Evolutionary conservation across 2,797 vertebrate genomes (phyloP).

Genomic region (Avahi laniger): DNA sequence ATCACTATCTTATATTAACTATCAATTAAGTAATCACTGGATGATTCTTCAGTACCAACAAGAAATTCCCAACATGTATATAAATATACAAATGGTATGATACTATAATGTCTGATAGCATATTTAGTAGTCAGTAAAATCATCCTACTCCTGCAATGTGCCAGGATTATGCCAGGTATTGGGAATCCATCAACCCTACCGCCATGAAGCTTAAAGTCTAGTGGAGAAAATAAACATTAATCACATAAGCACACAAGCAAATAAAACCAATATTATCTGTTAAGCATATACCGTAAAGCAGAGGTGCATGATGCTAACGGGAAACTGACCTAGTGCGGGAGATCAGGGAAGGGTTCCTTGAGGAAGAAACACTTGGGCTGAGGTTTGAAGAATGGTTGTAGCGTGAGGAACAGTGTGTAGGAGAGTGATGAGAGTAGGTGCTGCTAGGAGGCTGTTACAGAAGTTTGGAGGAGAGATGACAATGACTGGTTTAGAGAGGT

Average conservation of each 20-base stretch:
- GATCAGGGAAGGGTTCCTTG: not conserved
- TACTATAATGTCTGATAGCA: not conserved
- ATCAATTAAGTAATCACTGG: not conserved
- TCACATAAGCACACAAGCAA: not conserved
- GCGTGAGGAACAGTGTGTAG: not conserved
- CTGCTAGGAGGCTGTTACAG: not conserved
- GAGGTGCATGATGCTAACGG: not conserved
- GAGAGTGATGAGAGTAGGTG: not conserved
- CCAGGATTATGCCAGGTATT: constrained; percentile 31
- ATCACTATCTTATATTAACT: constrained; percentile 75
- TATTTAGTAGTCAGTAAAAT: not conserved
- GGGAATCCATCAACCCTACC: not conserved
- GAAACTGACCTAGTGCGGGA: not conserved
- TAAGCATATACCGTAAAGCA: not conserved
- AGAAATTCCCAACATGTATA: not conserved
- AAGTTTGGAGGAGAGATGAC: not conserved
- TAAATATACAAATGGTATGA: not conserved
- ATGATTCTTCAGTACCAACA: not conserved
- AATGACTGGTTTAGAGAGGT: not conserved
- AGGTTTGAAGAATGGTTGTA: not conserved
- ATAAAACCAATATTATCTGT: not conserved
- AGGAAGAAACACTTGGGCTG: not conserved
- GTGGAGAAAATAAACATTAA: constrained; percentile 6
- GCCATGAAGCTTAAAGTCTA: not conserved
- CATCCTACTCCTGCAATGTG: not conserved